phyloP scores from a whole-genome alignment of 23 tunicate species.

The Trididemnum miniatum region DNA sequence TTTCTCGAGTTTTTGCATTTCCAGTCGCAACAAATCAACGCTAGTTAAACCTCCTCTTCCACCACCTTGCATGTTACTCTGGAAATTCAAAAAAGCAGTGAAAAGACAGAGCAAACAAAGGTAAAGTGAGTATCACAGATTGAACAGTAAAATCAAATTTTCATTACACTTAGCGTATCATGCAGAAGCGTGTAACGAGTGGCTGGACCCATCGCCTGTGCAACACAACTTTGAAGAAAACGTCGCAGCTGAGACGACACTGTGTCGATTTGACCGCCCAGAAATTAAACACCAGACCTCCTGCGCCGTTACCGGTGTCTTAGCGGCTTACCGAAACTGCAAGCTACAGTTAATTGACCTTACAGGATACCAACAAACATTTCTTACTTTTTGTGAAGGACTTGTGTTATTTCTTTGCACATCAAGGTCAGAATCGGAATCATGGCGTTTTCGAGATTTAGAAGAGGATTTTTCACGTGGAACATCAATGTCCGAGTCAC shows the following conservation, averaged over 20 bases:
- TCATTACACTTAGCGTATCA: too few species aligned
- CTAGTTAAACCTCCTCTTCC: conserved; percentile 77
- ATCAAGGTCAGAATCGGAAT: conserved; percentile 36
- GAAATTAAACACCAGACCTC: too few species aligned
- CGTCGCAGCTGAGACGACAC: too few species aligned
- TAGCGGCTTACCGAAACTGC: conserved; percentile 49
- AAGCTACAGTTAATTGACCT: conserved; percentile 61
- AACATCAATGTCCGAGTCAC: conserved; percentile 49
- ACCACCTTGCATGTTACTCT: conserved; percentile 48
- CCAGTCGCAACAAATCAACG: conserved; percentile 48
- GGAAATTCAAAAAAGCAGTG: too few species aligned
- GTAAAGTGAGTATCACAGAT: too few species aligned
- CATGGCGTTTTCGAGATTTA: conserved; percentile 3
- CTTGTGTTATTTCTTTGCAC: neutral
- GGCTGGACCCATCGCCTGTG: too few species aligned
- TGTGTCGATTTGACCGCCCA: too few species aligned
- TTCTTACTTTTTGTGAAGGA: neutral
- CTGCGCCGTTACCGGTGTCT: too few species aligned
- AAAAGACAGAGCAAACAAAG: too few species aligned
- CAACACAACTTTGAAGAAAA: too few species aligned
- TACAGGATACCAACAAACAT: conserved; percentile 15
- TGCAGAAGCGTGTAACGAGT: too few species aligned
- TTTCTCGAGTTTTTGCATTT: conserved; percentile 50
- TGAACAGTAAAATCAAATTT: too few species aligned
- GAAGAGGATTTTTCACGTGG: conserved; percentile 32